A percentile compares a stretch with the other conserved stretches of the same genome.
Evolutionary conservation across 2,797 vertebrate species (phyloP).

Genomic region (Eulemur mongoz): DNA sequence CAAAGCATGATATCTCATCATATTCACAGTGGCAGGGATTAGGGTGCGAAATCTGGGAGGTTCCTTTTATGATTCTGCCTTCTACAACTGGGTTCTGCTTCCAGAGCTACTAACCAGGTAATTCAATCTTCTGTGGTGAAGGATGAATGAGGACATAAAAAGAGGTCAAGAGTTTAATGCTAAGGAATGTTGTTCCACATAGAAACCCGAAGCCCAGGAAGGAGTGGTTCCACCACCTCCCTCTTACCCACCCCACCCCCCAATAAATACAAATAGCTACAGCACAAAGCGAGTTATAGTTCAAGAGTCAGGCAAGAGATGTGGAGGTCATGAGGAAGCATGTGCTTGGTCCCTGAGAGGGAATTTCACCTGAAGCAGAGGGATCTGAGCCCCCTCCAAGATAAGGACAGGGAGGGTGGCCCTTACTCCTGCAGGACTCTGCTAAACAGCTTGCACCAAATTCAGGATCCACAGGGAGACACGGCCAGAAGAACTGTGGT

Average conservation of each 20-base stretch:
- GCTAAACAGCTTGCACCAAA: background rate
- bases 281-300: background rate
- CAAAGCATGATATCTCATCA: background rate
- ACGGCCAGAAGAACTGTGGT: fast-evolving
- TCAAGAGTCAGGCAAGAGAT: background rate
- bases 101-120: background rate
- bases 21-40: background rate
- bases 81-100: background rate
- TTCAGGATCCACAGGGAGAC: background rate
- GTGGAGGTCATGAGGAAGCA: background rate
- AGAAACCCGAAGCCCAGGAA: background rate
- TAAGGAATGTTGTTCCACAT: background rate
- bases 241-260: background rate
- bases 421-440: background rate
- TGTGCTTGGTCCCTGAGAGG: background rate
- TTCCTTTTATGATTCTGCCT: background rate
- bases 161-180: background rate
- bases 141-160: background rate
- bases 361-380: background rate
- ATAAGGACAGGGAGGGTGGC: background rate
- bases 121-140: background rate
- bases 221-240: background rate
- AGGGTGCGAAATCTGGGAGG: background rate
- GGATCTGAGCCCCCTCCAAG: background rate
- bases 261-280: background rate